Percentiles rank a stretch among this genome's conserved stretches.
These are phyloP conservation scores for Acanthopagrus latus DNA, from an alignment of 2,797 vertebrate species.

Conservation along the genomic window DNA sequence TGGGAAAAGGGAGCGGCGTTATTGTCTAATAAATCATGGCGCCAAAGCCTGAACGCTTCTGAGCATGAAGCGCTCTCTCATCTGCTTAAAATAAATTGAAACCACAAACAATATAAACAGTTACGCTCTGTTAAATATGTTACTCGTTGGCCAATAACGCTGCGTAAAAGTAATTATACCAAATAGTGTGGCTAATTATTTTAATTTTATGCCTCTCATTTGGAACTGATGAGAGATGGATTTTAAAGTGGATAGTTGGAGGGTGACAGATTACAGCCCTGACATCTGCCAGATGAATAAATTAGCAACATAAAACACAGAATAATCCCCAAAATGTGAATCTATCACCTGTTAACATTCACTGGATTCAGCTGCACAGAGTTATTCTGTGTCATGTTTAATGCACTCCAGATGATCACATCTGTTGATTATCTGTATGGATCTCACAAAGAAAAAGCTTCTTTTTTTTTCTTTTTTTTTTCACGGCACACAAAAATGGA, in stretches of 20 bases:
- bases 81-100: slow-evolving; percentile 57
- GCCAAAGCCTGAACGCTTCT: slow-evolving; percentile 24
- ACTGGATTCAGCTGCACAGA: background rate
- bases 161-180: slow-evolving; percentile 61
- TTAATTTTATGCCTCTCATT: slow-evolving; percentile 55
- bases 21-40: slow-evolving; percentile 54
- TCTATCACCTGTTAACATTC: background rate
- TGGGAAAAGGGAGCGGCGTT: slow-evolving; percentile 30
- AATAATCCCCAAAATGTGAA: background rate
- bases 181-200: slow-evolving; percentile 62
- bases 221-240: slow-evolving; percentile 50
- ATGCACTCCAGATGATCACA: background rate
- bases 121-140: slow-evolving; percentile 55
- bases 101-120: slow-evolving; percentile 60
- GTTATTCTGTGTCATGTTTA: background rate
- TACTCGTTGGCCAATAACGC: slow-evolving; percentile 26
- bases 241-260: slow-evolving; percentile 33
- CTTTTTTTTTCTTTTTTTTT: background rate
- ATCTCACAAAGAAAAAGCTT: background rate
- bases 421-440: background rate
- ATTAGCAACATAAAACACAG: slow-evolving; percentile 21
- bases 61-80: slow-evolving; percentile 36
- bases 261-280: slow-evolving; percentile 49
- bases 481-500: background rate
- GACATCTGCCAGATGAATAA: slow-evolving; percentile 43